Base-by-base conservation (phyloP, 2,888 invertebrate species). In the Mimumesa dahlbomi region DNA sequence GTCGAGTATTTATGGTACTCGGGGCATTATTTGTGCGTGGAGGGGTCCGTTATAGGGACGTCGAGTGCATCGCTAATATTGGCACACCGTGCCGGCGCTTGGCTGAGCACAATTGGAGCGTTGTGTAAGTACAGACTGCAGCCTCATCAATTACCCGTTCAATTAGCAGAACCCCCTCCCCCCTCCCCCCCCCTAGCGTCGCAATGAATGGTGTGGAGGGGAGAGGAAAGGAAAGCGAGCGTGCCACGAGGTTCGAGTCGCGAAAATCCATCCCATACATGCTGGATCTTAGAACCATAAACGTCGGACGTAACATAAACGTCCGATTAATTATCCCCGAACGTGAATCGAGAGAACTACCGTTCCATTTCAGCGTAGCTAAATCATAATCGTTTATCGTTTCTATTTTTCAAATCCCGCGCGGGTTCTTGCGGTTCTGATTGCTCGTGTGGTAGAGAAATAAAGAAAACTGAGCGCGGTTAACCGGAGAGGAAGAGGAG, bases 11-110 rank as follows among this genome's bases (percentile, higher is more conserved):
- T 85, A 85, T 85, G 84, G 83, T 84, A 83, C 85, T 85, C 77
- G 78, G 80, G 80, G 82, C 85, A 85, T 85, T 85, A 85, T 85
- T 85, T 83, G 85, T 84, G 84, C 84, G 80, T 78, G 58, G 70
- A 80, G 80, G 79, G 77, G 72, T 82, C 83, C 84, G 83, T 82
- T 83, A 84, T 84, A 82, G 82, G 83, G 81, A 85, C 78, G 82
- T 85, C 85, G 85, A 85, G 85, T 85, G 85, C 85, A 85, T 85
- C 84, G 85, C 85, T 85, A 85, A 85, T 85, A 85, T 85, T 85
- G 85, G 85, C 84, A 79, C 68, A 70, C 75, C 76, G 72, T 77
- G 79, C 79, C 78, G 82, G 81, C 81, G 84, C 85, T 84, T 80
- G 78, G 84, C 79, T 81, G 85, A 83, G 84, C 84, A 85, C 85